phyloP scores from a whole-genome alignment of 2,113 vertebrate species.

The Felis catus region F.catus_Fca126_mat1.0 CM031428.1:241501-242000 shows the following conservation, averaged over 20 bases:
- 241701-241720: not conserved
- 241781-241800: not conserved
- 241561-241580: not conserved
- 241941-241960: not conserved
- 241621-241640: not conserved
- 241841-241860: not conserved
- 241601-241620: not conserved
- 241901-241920: not conserved
- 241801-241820: not conserved
- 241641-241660: not conserved
- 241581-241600: not conserved
- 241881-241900: not conserved
- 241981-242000: not conserved
- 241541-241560: not conserved
- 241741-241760: not conserved
- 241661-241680: not conserved
- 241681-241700: not conserved
- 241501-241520: constrained; percentile 5
- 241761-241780: not conserved
- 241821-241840: not conserved
- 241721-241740: not conserved
- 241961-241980: not conserved
- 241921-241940: not conserved
- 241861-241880: not conserved
- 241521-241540: not conserved